Base-by-base conservation (phyloP, 2,797 vertebrate genomes). In the Etheostoma nigrum region DNA sequence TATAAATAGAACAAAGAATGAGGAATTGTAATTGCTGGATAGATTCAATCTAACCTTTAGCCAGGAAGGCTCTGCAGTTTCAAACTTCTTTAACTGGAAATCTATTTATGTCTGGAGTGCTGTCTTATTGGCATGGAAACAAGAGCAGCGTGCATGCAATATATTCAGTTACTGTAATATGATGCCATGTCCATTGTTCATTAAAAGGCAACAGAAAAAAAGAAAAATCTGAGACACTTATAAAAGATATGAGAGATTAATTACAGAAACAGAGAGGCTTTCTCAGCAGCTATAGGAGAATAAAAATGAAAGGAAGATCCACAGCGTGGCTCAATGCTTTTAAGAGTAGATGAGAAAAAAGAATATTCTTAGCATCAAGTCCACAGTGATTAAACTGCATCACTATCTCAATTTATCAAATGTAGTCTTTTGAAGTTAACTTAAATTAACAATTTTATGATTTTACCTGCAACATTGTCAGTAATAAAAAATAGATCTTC, bases 91-190 rank as follows among this genome's bases (percentile, higher is more conserved):
- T 72, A 23, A 58, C 55, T 67, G 48, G 67, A 64, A 64, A 72
- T 78, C 83, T 85, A 85, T 85, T 82, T 76, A 27, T 79, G 76
- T 47, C 16, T 16, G 0, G 7, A 25, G 27, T 4, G 7, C 12
- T 49, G 55, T 74, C 55, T 64, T 23, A 45, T 40, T 68, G 71
- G 42, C 74, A 61, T 65, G 40, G 62, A 64, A 65, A 79, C 52
- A 36, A 69, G 47, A 60, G 52, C 70, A 84, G 70, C 69, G 70
- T n/a, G 30, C 6, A 1, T 21, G 19, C 16, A 63, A 30, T 19
- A 14, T 16, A 30, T 5, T 7, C 9, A 48, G 9, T 61, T 18
- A 19, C 3, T 40, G 36, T 40, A 4, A 25, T n/a, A 19, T n/a
- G 47, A 42, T 5, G 6, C 11, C 27, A 52, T 14, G 12, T 4